phyloP scores from a whole-genome alignment of 2,113 vertebrate genomes.

The Eira barbara region DNA sequence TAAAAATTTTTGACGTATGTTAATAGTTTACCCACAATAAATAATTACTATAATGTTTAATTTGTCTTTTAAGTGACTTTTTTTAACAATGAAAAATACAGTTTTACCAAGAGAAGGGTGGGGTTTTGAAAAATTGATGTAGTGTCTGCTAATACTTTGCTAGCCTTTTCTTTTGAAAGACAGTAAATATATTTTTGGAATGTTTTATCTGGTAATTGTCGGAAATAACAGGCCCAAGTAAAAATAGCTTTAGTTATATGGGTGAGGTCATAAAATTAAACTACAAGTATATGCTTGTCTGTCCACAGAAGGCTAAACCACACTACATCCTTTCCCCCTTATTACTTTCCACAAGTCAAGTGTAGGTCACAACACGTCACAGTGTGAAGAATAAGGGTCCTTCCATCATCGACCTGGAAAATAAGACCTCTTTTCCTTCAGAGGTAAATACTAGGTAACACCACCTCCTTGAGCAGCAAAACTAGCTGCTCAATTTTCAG shows the following conservation, averaged over 20 bases:
- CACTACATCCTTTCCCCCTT: not conserved
- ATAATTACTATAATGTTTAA: not conserved
- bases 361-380: not conserved
- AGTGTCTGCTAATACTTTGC: not conserved
- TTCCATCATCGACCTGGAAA: not conserved
- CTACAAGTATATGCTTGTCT: conserved; percentile 51
- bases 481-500: not conserved
- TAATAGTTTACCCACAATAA: not conserved
- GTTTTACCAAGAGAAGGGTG: not conserved
- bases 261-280: conserved; percentile 41
- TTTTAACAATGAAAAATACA: not conserved
- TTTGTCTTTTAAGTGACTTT: not conserved
- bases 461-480: not conserved
- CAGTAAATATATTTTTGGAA: conserved; percentile 46
- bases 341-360: conserved; percentile 35
- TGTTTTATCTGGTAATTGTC: conserved; percentile 77
- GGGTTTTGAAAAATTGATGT: not conserved
- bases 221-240: conserved; percentile 77
- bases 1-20: not conserved
- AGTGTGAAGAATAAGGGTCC: not conserved
- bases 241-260: conserved; percentile 79
- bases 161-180: not conserved
- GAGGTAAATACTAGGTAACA: not conserved
- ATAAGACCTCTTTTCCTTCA: not conserved
- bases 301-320: conserved; percentile 30